Conservation (phyloP, 2,113 vertebrate genomes). For the Cyphomyrus discorhynchus region DNA sequence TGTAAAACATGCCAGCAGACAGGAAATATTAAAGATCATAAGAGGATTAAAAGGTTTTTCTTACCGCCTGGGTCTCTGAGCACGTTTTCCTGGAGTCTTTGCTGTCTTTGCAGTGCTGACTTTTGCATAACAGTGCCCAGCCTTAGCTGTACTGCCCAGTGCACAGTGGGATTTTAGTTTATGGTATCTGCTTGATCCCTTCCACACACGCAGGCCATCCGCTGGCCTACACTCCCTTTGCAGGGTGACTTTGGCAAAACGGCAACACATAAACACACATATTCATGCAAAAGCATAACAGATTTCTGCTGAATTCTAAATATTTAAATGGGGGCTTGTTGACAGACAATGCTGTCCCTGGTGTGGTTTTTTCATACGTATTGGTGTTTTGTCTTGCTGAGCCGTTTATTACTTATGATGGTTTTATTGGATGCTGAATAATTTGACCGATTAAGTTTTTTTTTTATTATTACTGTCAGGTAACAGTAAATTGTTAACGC, state of each 20-base stretch:
- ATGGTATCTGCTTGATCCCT: background rate
- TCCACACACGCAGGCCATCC: background rate
- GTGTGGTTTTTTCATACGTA: background rate
- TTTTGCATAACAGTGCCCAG: background rate
- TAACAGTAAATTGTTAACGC: background rate
- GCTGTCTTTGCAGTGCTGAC: background rate
- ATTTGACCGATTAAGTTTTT: background rate
- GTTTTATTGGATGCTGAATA: background rate
- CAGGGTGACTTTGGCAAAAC: background rate
- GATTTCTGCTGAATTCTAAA: background rate
- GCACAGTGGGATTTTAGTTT: background rate
- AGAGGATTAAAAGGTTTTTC: background rate
- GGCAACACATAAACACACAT: background rate
- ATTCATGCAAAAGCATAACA: background rate
- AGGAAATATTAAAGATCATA: background rate
- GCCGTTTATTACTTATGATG: background rate
- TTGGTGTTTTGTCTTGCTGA: background rate
- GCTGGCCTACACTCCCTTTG: background rate
- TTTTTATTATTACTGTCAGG: background rate
- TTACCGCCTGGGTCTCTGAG: background rate
- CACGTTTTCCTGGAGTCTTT: background rate
- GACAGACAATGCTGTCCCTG: background rate
- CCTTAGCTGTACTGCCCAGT: background rate
- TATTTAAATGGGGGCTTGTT: background rate
- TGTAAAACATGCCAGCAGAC: background rate